Evolutionary conservation across 2,113 vertebrate species (phyloP), one percentile per base, ranked within the genome.

Genomic region (Pelodiscus sinensis): DNA sequence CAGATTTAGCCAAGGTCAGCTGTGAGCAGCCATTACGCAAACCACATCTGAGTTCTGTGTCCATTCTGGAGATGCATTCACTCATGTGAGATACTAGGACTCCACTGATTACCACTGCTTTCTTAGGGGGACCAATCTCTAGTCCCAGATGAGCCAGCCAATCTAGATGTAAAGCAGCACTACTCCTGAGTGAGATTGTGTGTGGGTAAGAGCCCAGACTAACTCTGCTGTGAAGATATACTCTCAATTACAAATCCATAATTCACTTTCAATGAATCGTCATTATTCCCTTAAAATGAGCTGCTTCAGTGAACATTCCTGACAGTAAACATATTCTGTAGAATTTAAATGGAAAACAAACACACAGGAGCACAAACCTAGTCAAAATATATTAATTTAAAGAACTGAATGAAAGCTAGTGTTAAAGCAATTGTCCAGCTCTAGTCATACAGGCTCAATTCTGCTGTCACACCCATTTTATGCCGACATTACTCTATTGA

Each of bases 11-110:
- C 55, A 58, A 25, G 12, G 3, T 29, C 62, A 87, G 57, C 22
- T 55, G 51, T 90, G 82, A 92, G 1, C 57, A 86, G 77, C 84
- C 77, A 79, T 71, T 83, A 68, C 82, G 93, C 71, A 90, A 92
- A 24, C 3, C 80, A 82, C 57, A 55, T 78, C 88, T 87, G 90
- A 27, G 1, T 82, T 79, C 4, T 79, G 55, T 80, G 71, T n/a
- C 84, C 92, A 94, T 19, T 8, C 14, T 73, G 19, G 89, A 90
- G 86, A 84, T 90, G 54, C 80, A 85, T 62, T 44, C 57, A 90
- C 81, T 90, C 0, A 0, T 78, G 81, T 38, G 95, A 94, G 71
- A 82, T 90, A 84, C 90, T 85, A 85, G 86, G 57, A 92, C 79
- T 92, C 85, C 31, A 92, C 82, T 92, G 82, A 90, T 16, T 6